Percentiles rank a stretch among this genome's conserved stretches.
These are phyloP conservation scores for Amphiura filiformis DNA, from an alignment of 35 echinoderm and acorn worm genomes.

Conservation along the genomic window DNA sequence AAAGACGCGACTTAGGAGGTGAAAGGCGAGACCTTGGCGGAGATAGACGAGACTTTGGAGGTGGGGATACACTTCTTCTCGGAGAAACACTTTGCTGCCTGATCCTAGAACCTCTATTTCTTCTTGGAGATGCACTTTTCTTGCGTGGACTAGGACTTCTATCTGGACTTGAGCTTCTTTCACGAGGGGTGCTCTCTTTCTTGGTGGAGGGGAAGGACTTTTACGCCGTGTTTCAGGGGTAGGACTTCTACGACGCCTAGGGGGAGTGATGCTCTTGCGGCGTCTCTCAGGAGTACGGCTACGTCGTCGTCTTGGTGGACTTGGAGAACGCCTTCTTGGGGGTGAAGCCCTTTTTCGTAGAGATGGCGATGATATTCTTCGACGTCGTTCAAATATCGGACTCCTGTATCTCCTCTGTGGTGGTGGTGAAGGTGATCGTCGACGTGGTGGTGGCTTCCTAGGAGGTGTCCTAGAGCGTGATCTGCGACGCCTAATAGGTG, in stretches of 20 bases:
- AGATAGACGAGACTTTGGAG: background rate
- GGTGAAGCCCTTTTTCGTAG: slow-evolving; percentile 27
- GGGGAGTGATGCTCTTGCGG: slow-evolving; percentile 28
- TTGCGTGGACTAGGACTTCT: background rate
- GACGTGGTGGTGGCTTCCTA: slow-evolving; percentile 23
- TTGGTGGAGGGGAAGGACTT: slow-evolving; percentile 37
- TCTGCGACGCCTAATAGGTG: slow-evolving; percentile 17
- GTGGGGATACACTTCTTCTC: slow-evolving; percentile 18
- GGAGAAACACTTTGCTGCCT: background rate
- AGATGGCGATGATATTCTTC: slow-evolving; percentile 8
- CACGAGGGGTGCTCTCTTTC: slow-evolving; percentile 4
- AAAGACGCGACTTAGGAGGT: background rate
- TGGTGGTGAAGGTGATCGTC: slow-evolving; percentile 27
- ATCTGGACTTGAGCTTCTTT: background rate
- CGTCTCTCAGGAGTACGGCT: slow-evolving; percentile 38
- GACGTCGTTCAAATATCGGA: slow-evolving; percentile 13
- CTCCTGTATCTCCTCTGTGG: slow-evolving; percentile 9
- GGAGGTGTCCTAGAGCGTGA: slow-evolving; percentile 35
- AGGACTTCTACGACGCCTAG: slow-evolving; percentile 22
- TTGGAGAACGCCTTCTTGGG: slow-evolving; percentile 41
- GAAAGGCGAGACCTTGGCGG: background rate
- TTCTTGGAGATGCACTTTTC: background rate
- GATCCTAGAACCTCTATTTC: background rate
- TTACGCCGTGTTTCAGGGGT: slow-evolving; percentile 25
- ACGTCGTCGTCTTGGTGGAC: background rate